phyloP scores from a whole-genome alignment of 2,113 vertebrate species.

The Gorsachius goisagi region DNA sequence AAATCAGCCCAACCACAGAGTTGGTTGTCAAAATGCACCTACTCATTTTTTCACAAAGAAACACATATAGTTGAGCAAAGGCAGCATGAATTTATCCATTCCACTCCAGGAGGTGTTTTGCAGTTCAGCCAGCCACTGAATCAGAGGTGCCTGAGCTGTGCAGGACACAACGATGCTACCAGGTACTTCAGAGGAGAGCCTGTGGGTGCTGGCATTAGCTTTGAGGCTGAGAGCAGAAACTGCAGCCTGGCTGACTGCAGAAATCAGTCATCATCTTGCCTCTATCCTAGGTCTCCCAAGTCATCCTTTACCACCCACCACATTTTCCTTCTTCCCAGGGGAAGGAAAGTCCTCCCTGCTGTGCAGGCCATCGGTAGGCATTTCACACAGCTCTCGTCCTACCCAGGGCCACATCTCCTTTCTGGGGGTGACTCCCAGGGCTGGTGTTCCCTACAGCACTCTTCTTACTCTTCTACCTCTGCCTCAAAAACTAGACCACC shows the following conservation, averaged over 20 bases:
- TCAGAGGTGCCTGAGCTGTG: neutral
- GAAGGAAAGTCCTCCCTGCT: neutral
- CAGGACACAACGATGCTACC: neutral
- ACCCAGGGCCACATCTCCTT: neutral
- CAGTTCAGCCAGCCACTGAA: neutral
- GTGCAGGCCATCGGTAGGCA: neutral
- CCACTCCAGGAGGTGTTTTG: neutral
- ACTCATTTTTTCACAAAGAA: neutral
- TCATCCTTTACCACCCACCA: neutral
- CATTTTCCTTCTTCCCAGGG: neutral
- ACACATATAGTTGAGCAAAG: accelerated
- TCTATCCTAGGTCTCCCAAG: neutral
- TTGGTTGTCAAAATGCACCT: neutral
- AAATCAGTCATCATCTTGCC: neutral
- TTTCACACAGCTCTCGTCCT: neutral
- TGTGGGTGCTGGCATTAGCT: neutral
- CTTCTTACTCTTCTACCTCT: neutral
- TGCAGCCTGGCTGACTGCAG: neutral
- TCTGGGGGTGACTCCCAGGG: neutral
- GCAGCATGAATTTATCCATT: neutral
- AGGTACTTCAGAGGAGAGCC: neutral
- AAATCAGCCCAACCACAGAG: neutral
- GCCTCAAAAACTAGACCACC: neutral
- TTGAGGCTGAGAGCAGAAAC: neutral
- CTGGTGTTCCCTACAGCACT: neutral